These are phyloP conservation scores for Tinamus guttatus DNA, from an alignment of 2,113 vertebrate species.

Conservation along the genomic window DNA sequence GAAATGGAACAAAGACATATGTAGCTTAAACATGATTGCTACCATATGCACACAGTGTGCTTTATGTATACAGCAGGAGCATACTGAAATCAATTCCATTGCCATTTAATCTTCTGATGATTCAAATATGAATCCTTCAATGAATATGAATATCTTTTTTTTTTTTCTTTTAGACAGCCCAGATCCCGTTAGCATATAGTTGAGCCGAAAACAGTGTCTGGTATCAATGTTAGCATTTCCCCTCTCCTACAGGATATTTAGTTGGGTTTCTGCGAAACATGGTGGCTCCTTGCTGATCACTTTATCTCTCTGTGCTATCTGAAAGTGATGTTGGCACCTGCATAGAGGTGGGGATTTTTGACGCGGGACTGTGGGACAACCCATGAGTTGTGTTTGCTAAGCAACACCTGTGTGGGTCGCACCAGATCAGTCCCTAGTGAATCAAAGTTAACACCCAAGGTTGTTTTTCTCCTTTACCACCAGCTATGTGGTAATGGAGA, in stretches of 20 bases:
- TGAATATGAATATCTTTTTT: background rate
- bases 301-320: background rate
- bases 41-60: background rate
- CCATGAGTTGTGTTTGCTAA: background rate
- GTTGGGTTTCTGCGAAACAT: background rate
- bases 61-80: background rate
- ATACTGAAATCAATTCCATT: background rate
- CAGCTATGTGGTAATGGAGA: background rate
- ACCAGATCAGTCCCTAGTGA: constrained; percentile 40
- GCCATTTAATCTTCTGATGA: background rate
- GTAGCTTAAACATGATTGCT: background rate
- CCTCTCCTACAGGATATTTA: background rate
- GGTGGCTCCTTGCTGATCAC: background rate
- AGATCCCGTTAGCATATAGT: background rate
- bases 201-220: background rate
- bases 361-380: background rate
- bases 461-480: constrained; percentile 6
- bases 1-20: background rate
- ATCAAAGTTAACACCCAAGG: background rate
- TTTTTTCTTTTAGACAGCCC: background rate
- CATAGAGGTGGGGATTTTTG: background rate
- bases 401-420: background rate
- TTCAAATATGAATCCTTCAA: background rate
- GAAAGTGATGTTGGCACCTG: background rate
- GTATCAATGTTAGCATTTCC: background rate